Evolutionary conservation across 1,140 invertebrate species (phyloP), one percentile per base, ranked within the genome.

Genomic region (Drosophila saltans): DNA sequence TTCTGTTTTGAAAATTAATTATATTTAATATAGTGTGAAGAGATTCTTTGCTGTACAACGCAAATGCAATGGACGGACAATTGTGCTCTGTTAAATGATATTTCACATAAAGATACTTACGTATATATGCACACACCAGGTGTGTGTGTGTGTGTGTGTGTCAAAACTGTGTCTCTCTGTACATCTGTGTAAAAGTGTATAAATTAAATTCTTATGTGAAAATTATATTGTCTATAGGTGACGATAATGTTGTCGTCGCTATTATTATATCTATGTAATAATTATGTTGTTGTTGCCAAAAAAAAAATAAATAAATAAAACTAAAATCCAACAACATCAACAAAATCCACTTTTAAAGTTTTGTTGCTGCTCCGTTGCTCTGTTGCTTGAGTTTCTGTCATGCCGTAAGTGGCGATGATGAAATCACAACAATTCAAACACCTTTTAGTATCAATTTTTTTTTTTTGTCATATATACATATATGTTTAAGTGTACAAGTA

Each of bases 401-500:
- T 48, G 80, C 84, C 84, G 84, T 89, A 88, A 80, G 84, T 80
- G 84, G 84, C 67, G 77, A 88, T 88, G 83, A 88, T 88, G 84
- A 89, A 88, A 88, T 88, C 84, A 88, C 84, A 88, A 88, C 85
- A 88, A 88, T 88, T 88, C 84, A 88, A 88, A 88, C 84, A 88
- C 84, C 84, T 88, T 85, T 88, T 89, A 84, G 84, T 88, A 89
- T 89, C 78, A 90, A 81, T 89, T 88, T 88, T 80, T 45, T 24
- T 5, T 8, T 52, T 36, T 36, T 36, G 33, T 36, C 33, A 24
- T 52, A 24, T 21, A 48, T 21, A 48, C 8, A 48, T 48, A 48
- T 6, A 28, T 21, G 28, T 26, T 16, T 62, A 33, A 28, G 11
- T 45, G 7, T 26, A 62, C 41, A 45, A n/a, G 21, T 26, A 62